Conservation (phyloP, 2,888 invertebrate genomes). For the Apeira syringaria region DNA sequence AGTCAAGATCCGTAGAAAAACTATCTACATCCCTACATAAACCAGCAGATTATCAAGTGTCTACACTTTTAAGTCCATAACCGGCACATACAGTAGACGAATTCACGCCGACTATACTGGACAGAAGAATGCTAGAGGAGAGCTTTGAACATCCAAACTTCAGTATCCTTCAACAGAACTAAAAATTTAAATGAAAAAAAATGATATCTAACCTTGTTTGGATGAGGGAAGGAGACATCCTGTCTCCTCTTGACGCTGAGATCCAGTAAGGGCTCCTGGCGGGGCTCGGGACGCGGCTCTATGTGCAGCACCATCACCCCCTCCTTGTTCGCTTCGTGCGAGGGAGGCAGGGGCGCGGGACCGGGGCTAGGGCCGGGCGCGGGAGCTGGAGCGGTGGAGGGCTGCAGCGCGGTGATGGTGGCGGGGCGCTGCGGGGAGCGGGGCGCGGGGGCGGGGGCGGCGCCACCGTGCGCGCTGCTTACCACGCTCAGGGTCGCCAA, state of each 20-base stretch:
- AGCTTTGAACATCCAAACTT: too few species aligned
- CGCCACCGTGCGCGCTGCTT: slow-evolving; percentile 67
- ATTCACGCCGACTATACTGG: too few species aligned
- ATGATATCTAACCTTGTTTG: slow-evolving; percentile 58
- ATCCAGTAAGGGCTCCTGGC: slow-evolving; percentile 72
- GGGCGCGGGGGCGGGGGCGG: slow-evolving; percentile 56
- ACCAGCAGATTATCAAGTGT: too few species aligned
- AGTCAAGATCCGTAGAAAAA: too few species aligned
- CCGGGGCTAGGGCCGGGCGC: slow-evolving; percentile 60
- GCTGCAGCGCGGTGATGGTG: slow-evolving; percentile 86
- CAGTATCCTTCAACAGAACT: too few species aligned
- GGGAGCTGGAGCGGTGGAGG: slow-evolving; percentile 51
- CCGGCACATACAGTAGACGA: too few species aligned
- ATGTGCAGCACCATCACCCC: slow-evolving; percentile 85
- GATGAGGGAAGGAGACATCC: slow-evolving; percentile 46
- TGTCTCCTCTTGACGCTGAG: slow-evolving; percentile 50
- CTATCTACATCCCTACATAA: too few species aligned
- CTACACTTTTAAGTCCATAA: too few species aligned
- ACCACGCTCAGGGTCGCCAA: slow-evolving; percentile 89
- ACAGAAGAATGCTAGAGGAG: too few species aligned
- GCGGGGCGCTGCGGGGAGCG: slow-evolving; percentile 68
- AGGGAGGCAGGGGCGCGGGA: slow-evolving; percentile 64
- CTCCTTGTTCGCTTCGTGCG: slow-evolving; percentile 68
- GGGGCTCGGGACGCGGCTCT: slow-evolving; percentile 75
- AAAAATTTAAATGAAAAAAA: too few species aligned